Base-by-base conservation (phyloP, 2,888 invertebrate species). In the Calameuta pallipes region DNA sequence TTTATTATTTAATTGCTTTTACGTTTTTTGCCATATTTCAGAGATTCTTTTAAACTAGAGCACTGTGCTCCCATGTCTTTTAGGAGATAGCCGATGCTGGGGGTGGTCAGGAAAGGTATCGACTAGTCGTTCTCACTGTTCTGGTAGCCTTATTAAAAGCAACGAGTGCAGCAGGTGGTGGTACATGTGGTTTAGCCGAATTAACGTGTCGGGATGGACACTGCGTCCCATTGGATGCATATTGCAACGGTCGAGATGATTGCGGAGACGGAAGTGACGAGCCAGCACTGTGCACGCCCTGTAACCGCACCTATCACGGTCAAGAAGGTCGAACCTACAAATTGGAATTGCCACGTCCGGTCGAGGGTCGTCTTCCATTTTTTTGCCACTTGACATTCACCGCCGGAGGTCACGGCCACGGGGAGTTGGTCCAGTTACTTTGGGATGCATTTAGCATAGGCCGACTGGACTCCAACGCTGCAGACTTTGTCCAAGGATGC, bases 221-320 rank as follows among this genome's bases (percentile, higher is more conserved):
- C 85, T 97, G 97, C 92, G 95, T 97, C 90, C 95, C 96, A 35
- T 93, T 96, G 82, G 97, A 97, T 93, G 95, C 95, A 85, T 97
- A 95, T 92, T 97, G 97, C 93, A 97, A 97, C 92, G 97, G 97
- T 79, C 92, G 93, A 85, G 94, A 96, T 92, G 96, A 97, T 92
- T 97, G 97, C 92, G 95, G 95, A 37, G 97, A 97, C 92, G 94
- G 94, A 84, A 96, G 96, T 89, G 97, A 97, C 92, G 97, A 97
- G 92, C 97, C 97, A 76, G 92, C 94, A 82, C 94, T 94, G 90
- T 97, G 97, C 91, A 95, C 96, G 0, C 91, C 91, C n/a, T 98
- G 98, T 93, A 98, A 98, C 93, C 94, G 97, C 89, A 98, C 98
- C 76, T 97, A 97, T 92, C 97, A 97, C 92, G 98, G 97, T 15